Base-by-base conservation (phyloP, 2,797 vertebrate genomes). In the Thaleichthys pacificus region DNA sequence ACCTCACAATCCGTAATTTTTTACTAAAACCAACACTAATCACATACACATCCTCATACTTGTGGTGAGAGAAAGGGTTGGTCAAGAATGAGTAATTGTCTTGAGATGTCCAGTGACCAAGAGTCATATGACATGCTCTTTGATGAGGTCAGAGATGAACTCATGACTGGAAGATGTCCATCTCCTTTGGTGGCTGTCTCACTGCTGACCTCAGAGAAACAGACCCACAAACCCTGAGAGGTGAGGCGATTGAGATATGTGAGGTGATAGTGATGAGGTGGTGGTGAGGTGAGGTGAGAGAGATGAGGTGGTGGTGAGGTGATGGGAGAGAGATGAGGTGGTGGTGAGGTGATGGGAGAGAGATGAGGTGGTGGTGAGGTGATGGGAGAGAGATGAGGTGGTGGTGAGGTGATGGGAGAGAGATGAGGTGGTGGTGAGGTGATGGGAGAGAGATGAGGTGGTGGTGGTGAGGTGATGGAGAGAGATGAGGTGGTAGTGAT, bases 231-330 rank as follows among this genome's bases (percentile, higher is more conserved):
- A 66, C 54, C 26, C 22, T 30, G 28, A 35, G 12, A 5, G 71
- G 57, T 22, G 73, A 78, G 72, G 72, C 77, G 84, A 88, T 8
- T 62, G 70, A 77, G 78, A 84, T 1, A 24, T 24, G 24, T 82
- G 87, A 85, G 87, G 70, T 35, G 32, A 35, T 35, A 35, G 4
- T 30, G 77, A 78, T 70, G 22, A 78, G 78, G 86, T 82, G 87
- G 70, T 42, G 2, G 8, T 76, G 74, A 19, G 75, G 82, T 71
- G 83, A 57, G 61, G 80, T 73, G 66, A 1, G 32, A 83, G n/a
- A n/a, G 77, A 78, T 70, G 22, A 78, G 78, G 86, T 82, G 87
- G 70, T 42, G 2, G 8, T 76, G 74, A 19, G 75, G 82, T 71
- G 83, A 57, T 58, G 80, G 72, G 66, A 1, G 32, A 83, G n/a